Percentiles rank a stretch among this genome's conserved stretches.
These are phyloP conservation scores for Thunnus maccoyii DNA, from an alignment of 2,113 vertebrate genomes.

Conservation along the genomic window DNA sequence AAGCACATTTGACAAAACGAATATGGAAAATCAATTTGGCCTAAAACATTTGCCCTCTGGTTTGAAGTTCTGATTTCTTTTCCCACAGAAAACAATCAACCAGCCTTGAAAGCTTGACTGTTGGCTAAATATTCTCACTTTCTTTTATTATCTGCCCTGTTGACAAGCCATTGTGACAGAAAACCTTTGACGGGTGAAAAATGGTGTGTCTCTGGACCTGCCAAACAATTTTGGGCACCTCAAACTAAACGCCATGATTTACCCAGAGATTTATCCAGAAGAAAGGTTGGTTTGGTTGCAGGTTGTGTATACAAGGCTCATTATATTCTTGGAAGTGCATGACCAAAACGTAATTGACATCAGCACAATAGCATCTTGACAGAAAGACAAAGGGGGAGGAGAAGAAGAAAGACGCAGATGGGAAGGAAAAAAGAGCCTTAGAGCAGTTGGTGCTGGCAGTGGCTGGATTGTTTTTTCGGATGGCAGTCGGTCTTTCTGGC, in stretches of 20 bases:
- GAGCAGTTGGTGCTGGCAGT: constrained; percentile 43
- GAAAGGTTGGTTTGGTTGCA: constrained; percentile 62
- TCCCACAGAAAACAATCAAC: constrained; percentile 26
- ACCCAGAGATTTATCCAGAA: constrained; percentile 51
- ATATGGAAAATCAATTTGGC: constrained; percentile 52
- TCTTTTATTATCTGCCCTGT: constrained; percentile 58
- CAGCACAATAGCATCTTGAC: constrained; percentile 58
- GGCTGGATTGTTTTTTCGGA: constrained; percentile 54
- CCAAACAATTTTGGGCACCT: constrained; percentile 49
- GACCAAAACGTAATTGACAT: constrained; percentile 53
- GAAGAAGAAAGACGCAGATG: constrained; percentile 2
- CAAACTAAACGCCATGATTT: constrained; percentile 25
- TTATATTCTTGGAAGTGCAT: constrained; percentile 60
- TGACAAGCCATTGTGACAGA: constrained; percentile 59
- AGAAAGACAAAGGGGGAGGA: constrained; percentile 34
- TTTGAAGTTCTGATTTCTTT: constrained; percentile 30
- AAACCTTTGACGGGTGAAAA: constrained; percentile 45
- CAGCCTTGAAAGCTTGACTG: constrained; percentile 15
- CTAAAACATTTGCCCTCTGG: neutral
- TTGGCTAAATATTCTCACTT: constrained; percentile 36
- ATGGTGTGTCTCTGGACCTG: constrained; percentile 26
- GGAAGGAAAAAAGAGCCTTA: neutral
- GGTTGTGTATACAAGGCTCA: constrained; percentile 64
- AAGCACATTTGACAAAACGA: constrained; percentile 20
- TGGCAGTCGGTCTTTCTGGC: constrained; percentile 54